Evolutionary conservation across 2,888 invertebrate genomes (phyloP), one percentile per base, ranked within the genome.

Genomic region (Spicauda simplicius): DNA sequence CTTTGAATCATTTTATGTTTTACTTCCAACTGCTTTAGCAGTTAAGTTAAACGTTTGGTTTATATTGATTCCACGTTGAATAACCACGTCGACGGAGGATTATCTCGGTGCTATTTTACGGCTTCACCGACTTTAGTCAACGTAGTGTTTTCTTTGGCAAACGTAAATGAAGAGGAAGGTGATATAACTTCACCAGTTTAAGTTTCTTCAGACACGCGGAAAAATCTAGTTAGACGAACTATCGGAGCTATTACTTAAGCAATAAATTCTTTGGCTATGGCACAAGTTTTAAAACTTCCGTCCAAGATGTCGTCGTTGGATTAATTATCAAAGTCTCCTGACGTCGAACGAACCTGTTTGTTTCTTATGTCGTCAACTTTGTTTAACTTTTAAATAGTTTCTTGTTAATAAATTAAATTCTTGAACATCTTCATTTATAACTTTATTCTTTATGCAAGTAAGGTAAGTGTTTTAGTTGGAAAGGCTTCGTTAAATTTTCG

Each of bases 191-290:
- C 11, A 55, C 19, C 30, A 54, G 33, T 60, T 33, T 54, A 45
- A 65, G 41, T 55, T 48, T 37, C 53, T 55, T 18, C 33, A 45
- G 14, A 60, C 62, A 62, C 54, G 54, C 33, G 55, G 55, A 33
- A 65, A 50, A 60, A 60, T 60, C 50, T 54, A 54, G 53, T 54
- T 59, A 55, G 65, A n/a, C 54, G 48, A 66, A 66, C 59, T 48
- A 33, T 18, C 45, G 25, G 45, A 54, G 59, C 20, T 11, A 66
- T 66, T 66, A 66, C 45, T 52, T 60, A 54, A 66, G 65, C 54
- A 60, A 66, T 66, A 66, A 66, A 66, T 66, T 60, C 55, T 16
- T 59, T 60, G 54, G 41, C 58, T 59, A 65, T 65, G 45, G 41
- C 14, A 59, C 41, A 59, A 65, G 54, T 59, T 65, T 54, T 45